phyloP scores from a whole-genome alignment of 2,888 invertebrate genomes.

The Teleogryllus oceanicus region DNA sequence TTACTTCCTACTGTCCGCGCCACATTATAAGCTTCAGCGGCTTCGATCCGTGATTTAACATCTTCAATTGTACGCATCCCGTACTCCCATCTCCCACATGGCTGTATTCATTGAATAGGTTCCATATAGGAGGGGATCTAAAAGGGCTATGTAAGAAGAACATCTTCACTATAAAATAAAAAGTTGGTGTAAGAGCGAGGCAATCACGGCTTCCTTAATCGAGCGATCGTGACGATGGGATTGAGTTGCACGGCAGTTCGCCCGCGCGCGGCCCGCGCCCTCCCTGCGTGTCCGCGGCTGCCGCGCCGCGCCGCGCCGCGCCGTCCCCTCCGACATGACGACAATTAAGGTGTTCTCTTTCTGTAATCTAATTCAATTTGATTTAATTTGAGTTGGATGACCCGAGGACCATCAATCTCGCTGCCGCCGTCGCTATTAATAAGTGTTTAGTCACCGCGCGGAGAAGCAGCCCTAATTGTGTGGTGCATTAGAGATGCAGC shows the following conservation, averaged over 20 bases:
- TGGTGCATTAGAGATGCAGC: not conserved
- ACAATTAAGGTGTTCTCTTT: constrained; percentile 18
- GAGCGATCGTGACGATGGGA: constrained; percentile 7
- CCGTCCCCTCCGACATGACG: not conserved
- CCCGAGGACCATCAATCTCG: not conserved
- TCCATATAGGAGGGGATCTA: not conserved
- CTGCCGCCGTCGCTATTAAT: not conserved
- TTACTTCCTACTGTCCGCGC: not conserved
- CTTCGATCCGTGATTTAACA: not conserved
- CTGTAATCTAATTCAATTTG: constrained; percentile 18
- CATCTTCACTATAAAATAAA: not conserved
- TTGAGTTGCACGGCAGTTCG: not conserved
- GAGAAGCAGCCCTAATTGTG: not conserved
- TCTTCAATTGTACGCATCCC: not conserved
- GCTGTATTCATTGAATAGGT: not conserved
- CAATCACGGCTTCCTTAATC: constrained; percentile 18
- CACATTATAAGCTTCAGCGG: not conserved
- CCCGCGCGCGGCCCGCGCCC: not conserved
- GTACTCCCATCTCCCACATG: not conserved
- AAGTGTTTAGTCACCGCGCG: not conserved
- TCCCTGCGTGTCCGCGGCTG: not conserved
- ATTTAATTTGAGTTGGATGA: constrained; percentile 18
- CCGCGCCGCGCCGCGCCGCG: too few species aligned
- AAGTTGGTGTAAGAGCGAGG: not conserved
- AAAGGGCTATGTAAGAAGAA: constrained; percentile 1